A percentile compares a stretch with the other conserved stretches of the same genome.
Evolutionary conservation across 2,113 vertebrate species (phyloP).

Genomic region (Cheilinus undulatus): DNA sequence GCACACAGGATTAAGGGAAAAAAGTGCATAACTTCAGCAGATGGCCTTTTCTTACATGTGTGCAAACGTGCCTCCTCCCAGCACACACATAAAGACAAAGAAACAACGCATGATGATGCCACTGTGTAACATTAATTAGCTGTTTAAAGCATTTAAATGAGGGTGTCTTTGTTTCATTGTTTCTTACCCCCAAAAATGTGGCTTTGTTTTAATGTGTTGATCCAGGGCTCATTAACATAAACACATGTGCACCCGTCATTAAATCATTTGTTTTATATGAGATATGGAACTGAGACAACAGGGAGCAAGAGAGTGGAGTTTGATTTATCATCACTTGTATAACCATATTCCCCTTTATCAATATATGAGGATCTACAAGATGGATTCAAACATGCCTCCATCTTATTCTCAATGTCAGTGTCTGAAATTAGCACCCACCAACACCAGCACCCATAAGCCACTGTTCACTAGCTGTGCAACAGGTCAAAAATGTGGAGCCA

Average conservation of each 20-base stretch:
- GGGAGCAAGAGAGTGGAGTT: neutral
- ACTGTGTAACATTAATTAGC: slow-evolving; percentile 36
- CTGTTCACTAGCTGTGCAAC: no score
- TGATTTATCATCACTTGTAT: neutral
- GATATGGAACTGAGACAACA: neutral
- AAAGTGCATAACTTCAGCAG: slow-evolving; percentile 11
- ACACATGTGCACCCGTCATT: neutral
- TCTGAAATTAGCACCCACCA: no score
- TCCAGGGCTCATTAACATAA: neutral
- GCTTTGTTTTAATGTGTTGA: neutral
- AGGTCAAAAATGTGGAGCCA: no score
- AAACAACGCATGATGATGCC: slow-evolving; percentile 13
- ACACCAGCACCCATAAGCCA: no score
- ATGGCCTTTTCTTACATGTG: slow-evolving; percentile 13
- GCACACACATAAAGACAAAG: neutral
- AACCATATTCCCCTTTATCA: neutral
- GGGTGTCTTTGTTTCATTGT: slow-evolving; percentile 35
- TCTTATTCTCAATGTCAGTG: no score
- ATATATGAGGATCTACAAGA: neutral
- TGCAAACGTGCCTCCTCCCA: slow-evolving; percentile 13
- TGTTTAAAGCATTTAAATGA: slow-evolving; percentile 13
- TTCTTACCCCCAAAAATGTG: slow-evolving; percentile 16
- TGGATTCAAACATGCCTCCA: neutral
- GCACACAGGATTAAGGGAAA: neutral
- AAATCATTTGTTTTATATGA: neutral